Base-by-base conservation (phyloP, 2,113 vertebrate genomes). In the Gorsachius goisagi region DNA sequence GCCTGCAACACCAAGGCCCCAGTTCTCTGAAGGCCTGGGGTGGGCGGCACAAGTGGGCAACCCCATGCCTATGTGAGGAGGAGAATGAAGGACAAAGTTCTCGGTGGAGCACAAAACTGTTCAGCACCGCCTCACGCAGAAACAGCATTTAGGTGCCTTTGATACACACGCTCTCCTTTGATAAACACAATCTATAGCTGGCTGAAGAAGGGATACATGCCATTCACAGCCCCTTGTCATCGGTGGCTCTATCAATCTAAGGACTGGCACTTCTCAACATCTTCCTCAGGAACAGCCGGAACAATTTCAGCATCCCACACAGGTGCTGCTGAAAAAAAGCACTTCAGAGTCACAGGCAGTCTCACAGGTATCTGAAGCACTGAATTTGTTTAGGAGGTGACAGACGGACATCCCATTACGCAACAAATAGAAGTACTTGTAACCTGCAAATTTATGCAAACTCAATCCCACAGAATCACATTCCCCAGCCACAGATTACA, bases 211-310 rank as follows among this genome's bases (percentile, higher is more conserved):
- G 15, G 12, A 15, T 4, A 19, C 12, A 44, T 20, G 35, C 21
- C 23, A 18, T 14, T n/a, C 71, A 16, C 23, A 13, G 6, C 2
- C 26, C 20, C 15, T 11, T 1, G 8, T 21, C 37, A 39, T 5
- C 6, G 18, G 28, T 9, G 30, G 12, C n/a, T 55, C 1, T 10
- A 53, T 15, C 69, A 6, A 59, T 6, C 12, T 47, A 35, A 67
- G 1, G 9, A 47, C 0, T 11, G 32, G 32, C 16, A 33, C 67
- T 67, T 55, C 26, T 56, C 6, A 1, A 1, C 7, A 22, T 9
- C 58, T n/a, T 21, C 72, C 3, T 14, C 15, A 3, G 6, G 30
- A 88, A 15, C 6, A 63, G 2, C 15, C 24, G 47, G 47, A 59
- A 58, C 13, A 52, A 69, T 9, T 64, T 20, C 53, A 60, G 27